phyloP scores from a whole-genome alignment of 2,797 vertebrate species.

The Erethizon dorsatum region DNA sequence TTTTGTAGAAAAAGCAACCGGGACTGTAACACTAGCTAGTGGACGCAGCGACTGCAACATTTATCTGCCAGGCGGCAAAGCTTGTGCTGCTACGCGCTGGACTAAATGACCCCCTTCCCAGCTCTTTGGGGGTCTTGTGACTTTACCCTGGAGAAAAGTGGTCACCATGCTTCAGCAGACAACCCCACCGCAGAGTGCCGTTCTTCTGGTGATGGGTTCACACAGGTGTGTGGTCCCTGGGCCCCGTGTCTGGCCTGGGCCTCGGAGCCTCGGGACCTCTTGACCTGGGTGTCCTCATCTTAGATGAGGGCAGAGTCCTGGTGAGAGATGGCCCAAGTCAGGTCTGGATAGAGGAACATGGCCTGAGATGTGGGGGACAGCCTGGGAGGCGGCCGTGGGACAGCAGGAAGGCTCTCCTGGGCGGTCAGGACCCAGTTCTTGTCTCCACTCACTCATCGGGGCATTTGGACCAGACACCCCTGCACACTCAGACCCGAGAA shows the following conservation, averaged over 20 bases:
- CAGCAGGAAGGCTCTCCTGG: background rate
- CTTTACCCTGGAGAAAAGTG: background rate
- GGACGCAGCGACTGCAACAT: background rate
- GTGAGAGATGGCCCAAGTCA: background rate
- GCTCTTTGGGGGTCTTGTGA: background rate
- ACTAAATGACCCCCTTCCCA: background rate
- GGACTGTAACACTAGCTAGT: background rate
- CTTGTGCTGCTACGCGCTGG: background rate
- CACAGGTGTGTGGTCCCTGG: background rate
- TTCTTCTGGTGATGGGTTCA: background rate
- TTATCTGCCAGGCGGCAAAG: background rate
- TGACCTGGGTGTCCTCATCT: background rate
- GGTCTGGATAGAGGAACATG: background rate
- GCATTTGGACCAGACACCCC: background rate
- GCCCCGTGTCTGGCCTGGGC: background rate
- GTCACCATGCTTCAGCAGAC: background rate
- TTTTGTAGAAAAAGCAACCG: slow-evolving; percentile 14
- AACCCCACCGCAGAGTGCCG: background rate
- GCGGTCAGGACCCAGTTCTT: background rate
- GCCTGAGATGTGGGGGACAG: background rate
- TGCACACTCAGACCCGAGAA: background rate
- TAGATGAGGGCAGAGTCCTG: background rate
- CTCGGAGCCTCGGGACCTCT: too few relatives aligned
- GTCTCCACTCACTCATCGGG: too few relatives aligned
- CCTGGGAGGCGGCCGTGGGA: background rate